These are phyloP conservation scores for Drosophila lowei DNA, from an alignment of 1,140 invertebrate species.

Conservation along the genomic window DNA sequence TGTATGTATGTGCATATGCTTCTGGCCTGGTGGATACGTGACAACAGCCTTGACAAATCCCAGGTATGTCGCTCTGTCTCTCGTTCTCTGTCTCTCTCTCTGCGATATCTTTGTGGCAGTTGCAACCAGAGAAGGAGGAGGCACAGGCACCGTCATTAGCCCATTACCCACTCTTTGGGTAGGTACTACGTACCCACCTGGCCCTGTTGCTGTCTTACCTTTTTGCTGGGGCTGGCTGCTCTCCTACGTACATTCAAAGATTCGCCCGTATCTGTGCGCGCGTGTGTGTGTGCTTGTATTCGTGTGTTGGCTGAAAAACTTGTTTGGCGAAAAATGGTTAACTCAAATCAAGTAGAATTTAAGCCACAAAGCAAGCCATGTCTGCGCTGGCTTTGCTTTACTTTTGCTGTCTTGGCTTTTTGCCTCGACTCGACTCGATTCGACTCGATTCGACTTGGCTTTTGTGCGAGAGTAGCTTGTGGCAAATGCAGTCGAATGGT, in stretches of 20 bases:
- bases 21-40: slow-evolving; percentile 3
- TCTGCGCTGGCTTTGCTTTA: slow-evolving; percentile 33
- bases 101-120: not conserved
- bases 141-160: slow-evolving; percentile 14
- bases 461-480: slow-evolving; percentile 10
- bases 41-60: slow-evolving; percentile 45
- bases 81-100: not conserved
- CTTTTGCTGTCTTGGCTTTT: slow-evolving; percentile 8
- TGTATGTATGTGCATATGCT: not conserved
- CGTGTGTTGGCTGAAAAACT: slow-evolving; percentile 53
- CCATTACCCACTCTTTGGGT: slow-evolving; percentile 9
- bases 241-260: slow-evolving; percentile 21
- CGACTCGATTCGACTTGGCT: too few relatives aligned
- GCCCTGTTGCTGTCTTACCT: slow-evolving; percentile 5
- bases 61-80: not conserved
- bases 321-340: slow-evolving; percentile 64
- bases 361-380: slow-evolving; percentile 50
- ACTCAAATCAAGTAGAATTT: slow-evolving; percentile 62
- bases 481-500: slow-evolving; percentile 38
- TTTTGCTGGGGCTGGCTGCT: slow-evolving; percentile 10
- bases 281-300: slow-evolving; percentile 18
- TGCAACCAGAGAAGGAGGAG: not conserved
- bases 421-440: too few relatives aligned
- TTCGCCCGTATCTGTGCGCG: slow-evolving; percentile 17
- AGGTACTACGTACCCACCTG: not conserved